phyloP scores from a whole-genome alignment of 1,140 invertebrate species.

The Anthonomus grandis region DNA sequence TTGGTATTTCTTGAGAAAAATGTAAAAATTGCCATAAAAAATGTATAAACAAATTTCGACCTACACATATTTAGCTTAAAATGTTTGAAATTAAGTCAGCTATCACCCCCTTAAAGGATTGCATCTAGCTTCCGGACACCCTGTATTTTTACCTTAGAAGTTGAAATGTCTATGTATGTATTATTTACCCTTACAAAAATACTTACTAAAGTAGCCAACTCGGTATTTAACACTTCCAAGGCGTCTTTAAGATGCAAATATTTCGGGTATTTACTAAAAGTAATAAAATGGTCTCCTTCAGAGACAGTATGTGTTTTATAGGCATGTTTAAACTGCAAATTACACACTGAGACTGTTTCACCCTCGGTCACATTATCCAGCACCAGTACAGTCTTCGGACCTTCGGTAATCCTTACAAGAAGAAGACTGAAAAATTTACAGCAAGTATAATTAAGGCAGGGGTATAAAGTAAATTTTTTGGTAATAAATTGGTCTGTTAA shows the following conservation, averaged over 20 bases:
- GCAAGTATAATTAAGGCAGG: conserved; percentile 21
- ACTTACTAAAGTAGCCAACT: no score
- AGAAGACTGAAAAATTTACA: conserved; percentile 49
- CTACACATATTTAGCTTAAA: no score
- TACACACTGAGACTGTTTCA: conserved; percentile 57
- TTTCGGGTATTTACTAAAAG: conserved; percentile 36
- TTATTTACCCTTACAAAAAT: no score
- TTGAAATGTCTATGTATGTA: no score
- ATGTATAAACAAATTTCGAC: no score
- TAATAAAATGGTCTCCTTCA: conserved; percentile 36
- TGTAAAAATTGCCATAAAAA: no score
- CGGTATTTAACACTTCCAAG: conserved; percentile 29
- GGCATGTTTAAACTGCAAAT: conserved; percentile 50
- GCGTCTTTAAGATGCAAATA: conserved; percentile 34
- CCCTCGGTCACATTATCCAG: conserved; percentile 57
- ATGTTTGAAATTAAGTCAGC: no score
- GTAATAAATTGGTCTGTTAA: conserved; percentile 50
- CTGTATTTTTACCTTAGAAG: no score
- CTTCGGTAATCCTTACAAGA: conserved; percentile 62
- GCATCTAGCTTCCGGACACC: no score
- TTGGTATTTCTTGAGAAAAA: no score
- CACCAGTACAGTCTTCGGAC: conserved; percentile 57
- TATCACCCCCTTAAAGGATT: no score
- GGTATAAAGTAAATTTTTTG: conserved; percentile 44
- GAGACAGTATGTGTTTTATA: conserved; percentile 29